Base-by-base conservation (phyloP, 2,797 vertebrate species). In the Perodicticus potto region DNA sequence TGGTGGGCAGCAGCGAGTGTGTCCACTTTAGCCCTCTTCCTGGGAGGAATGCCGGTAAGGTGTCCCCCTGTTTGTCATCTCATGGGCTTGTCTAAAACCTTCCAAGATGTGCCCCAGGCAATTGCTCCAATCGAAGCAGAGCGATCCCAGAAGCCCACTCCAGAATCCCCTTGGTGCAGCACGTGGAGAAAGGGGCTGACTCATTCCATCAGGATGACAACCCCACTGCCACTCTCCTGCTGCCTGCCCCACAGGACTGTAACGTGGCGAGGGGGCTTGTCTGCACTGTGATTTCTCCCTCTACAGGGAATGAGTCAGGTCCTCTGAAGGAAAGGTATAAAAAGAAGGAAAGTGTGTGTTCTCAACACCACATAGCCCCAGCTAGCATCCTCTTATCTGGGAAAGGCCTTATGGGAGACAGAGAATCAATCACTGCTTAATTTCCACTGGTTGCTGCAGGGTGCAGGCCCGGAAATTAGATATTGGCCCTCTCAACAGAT, bases 151-250 rank as follows among this genome's bases (percentile, higher is more conserved):
- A 43, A 59, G 14, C 3, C 13, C 25, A 29, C 55, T 82, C 25
- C 4, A 7, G 45, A 43, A 73, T 34, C 8, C 25, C 67, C 74
- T 76, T 2, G 37, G 7, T 34, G 34, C 53, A 43, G 27, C 0
- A 2, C 22, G 32, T 20, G 29, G 8, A 72, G 43, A 22, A 53
- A 59, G 23, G 17, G 4, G 7, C 45, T 49, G 74, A 25, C 27
- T 16, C 2, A 0, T 5, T 14, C 37, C n/a, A 80, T 57, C 7
- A 80, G 2, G 12, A 34, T 34, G 29, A 63, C 80, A 43, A 3
- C 80, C 10, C 80, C 57, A 20, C 25, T 34, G 53, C 22, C 76
- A 43, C 5, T 32, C 4, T 29, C 61, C 13, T 57, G 14, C 34
- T 61, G 40, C 7, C 17, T 22, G 17, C 3, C 73, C 3, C 3